These are phyloP conservation scores for Sparus aurata DNA, from an alignment of 2,797 vertebrate genomes.

Conservation along the genomic window DNA sequence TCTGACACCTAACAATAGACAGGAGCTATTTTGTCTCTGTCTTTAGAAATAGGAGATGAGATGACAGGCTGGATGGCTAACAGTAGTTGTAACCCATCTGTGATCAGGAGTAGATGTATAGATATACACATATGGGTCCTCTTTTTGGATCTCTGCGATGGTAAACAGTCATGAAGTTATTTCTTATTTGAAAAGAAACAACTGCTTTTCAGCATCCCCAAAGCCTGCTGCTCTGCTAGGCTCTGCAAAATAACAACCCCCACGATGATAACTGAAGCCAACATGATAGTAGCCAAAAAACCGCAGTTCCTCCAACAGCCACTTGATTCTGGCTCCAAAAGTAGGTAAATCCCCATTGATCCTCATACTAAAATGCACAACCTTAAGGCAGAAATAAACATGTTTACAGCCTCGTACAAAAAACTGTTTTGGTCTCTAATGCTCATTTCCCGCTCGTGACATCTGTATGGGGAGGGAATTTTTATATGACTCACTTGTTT, in stretches of 20 bases:
- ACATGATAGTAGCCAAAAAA: too few species aligned
- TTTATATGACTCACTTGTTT: too few species aligned
- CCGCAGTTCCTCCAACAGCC: too few species aligned
- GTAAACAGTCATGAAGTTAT: neutral
- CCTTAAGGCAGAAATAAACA: too few species aligned
- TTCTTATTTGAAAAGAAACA: neutral
- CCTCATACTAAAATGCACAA: too few species aligned
- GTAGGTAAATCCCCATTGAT: too few species aligned
- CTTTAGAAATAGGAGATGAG: slow-evolving; percentile 53
- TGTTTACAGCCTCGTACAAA: too few species aligned
- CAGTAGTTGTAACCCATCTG: slow-evolving; percentile 66
- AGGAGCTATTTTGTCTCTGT: slow-evolving; percentile 56
- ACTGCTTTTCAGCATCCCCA: neutral
- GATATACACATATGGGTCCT: slow-evolving; percentile 1
- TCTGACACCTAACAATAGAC: slow-evolving; percentile 67
- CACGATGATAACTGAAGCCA: too few species aligned
- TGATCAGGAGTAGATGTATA: slow-evolving; percentile 36
- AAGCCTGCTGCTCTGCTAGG: neutral
- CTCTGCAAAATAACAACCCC: neutral
- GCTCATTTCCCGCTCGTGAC: too few species aligned
- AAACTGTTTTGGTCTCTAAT: too few species aligned
- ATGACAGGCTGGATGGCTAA: slow-evolving; percentile 68
- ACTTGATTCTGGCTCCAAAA: too few species aligned
- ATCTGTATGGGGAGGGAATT: too few species aligned
- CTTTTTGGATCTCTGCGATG: neutral